These are phyloP conservation scores for Elysia crispata DNA, from an alignment of 2,888 invertebrate genomes.

Conservation along the genomic window DNA sequence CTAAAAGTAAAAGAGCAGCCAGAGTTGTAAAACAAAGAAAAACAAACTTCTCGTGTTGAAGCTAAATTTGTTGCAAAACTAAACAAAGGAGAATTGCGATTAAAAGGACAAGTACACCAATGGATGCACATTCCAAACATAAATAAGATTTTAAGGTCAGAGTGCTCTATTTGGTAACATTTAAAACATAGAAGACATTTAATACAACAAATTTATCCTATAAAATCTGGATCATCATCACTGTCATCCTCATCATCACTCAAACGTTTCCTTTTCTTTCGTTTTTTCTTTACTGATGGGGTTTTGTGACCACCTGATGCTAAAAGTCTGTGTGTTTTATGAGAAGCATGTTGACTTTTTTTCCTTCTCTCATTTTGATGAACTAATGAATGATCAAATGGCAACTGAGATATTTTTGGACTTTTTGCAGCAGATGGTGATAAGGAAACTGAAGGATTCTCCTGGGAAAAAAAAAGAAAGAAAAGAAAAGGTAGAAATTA, in stretches of 20 bases:
- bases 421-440: constrained; percentile 48
- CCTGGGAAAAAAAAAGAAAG: constrained; percentile 27
- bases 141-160: too few relatives aligned
- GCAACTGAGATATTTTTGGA: constrained; percentile 43
- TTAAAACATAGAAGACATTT: constrained; percentile 34
- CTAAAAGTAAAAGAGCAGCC: too few relatives aligned
- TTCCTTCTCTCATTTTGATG: constrained; percentile 44
- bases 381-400: constrained; percentile 30
- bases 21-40: too few relatives aligned
- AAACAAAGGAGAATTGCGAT: too few relatives aligned
- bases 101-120: constrained; percentile 11
- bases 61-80: too few relatives aligned
- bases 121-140: constrained; percentile 1
- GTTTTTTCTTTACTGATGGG: constrained; percentile 60
- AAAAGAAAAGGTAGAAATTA: too few relatives aligned
- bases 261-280: constrained; percentile 67
- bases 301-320: constrained; percentile 48
- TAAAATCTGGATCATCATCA: constrained; percentile 70
- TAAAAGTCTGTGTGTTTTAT: constrained; percentile 46
- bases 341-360: constrained; percentile 33
- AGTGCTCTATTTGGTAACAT: constrained; percentile 11
- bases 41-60: too few relatives aligned
- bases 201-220: constrained; percentile 64
- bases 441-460: constrained; percentile 32
- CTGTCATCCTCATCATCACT: constrained; percentile 68